Evolutionary conservation across 2,113 vertebrate species (phyloP).

Genomic region (Aptenodytes forsteri): DNA sequence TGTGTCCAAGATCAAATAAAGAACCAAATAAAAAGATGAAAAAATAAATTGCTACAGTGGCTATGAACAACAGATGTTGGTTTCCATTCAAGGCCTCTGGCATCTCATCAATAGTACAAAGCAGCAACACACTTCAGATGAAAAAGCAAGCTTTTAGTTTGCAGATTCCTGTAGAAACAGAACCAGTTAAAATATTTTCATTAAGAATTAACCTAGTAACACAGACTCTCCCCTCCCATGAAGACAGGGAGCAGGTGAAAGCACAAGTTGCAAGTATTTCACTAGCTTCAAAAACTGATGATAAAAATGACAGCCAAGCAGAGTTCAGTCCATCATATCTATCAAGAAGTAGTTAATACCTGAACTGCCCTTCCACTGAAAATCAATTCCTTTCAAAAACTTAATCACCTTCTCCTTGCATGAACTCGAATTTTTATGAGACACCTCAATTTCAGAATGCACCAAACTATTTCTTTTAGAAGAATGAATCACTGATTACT

Average conservation of each 20-base stretch:
- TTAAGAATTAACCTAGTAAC: not conserved
- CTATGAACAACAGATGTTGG: not conserved
- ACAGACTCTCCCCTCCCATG: not conserved
- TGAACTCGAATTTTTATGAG: not conserved
- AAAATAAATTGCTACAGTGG: not conserved
- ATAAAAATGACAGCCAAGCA: not conserved
- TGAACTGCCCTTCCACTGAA: not conserved
- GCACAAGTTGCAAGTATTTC: not conserved
- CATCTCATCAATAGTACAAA: not conserved
- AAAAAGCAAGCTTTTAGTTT: not conserved
- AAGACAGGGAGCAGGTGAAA: not conserved
- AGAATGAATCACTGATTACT: not conserved
- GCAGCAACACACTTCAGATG: not conserved
- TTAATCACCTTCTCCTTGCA: not conserved
- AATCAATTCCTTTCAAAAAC: not conserved
- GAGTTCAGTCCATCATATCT: not conserved
- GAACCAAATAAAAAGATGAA: constrained; percentile 32
- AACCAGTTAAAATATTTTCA: not conserved
- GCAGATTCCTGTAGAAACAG: not conserved
- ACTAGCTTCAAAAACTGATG: not conserved
- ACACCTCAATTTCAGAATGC: not conserved
- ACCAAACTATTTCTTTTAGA: not conserved
- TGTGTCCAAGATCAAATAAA: constrained; percentile 40
- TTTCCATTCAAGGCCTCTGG: not conserved
- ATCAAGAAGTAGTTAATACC: not conserved